Conservation (phyloP, 1,140 invertebrate genomes). For the Stratiolaelaps scimitus region DNA sequence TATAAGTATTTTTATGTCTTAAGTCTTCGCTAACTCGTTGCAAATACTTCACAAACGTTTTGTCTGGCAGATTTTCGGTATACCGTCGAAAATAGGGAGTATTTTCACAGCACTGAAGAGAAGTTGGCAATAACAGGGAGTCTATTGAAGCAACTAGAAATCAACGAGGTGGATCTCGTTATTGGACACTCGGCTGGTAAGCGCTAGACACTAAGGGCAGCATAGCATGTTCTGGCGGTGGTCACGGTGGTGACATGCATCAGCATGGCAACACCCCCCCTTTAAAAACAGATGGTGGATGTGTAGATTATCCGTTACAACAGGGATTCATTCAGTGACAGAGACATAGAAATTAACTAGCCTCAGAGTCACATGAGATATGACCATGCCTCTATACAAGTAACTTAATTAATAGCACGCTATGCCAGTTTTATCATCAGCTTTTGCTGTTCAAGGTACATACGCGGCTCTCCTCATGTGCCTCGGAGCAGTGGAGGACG, state of each 20-base stretch:
- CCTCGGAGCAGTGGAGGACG: not conserved
- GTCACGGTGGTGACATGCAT: too few relatives aligned
- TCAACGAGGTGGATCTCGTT: slow-evolving; percentile 7
- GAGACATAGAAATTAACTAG: too few relatives aligned
- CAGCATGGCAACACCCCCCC: too few relatives aligned
- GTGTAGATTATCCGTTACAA: too few relatives aligned
- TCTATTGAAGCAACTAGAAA: not conserved
- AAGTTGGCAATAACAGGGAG: not conserved
- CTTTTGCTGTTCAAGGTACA: not conserved
- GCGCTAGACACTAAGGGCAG: too few relatives aligned
- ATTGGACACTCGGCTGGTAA: slow-evolving; percentile 2
- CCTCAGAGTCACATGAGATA: not conserved
- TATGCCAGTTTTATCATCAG: too few relatives aligned
- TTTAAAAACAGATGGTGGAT: too few relatives aligned
- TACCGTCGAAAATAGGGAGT: not conserved
- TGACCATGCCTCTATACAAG: too few relatives aligned
- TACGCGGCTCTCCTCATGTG: not conserved
- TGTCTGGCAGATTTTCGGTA: not conserved
- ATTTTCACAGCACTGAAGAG: not conserved
- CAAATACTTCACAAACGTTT: not conserved
- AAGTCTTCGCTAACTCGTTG: not conserved
- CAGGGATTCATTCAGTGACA: too few relatives aligned
- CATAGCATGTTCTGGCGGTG: too few relatives aligned
- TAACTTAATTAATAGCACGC: not conserved
- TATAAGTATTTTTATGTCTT: too few relatives aligned